A percentile compares a stretch with the other conserved stretches of the same genome.
phyloP scores from a whole-genome alignment of 2,888 invertebrate genomes.

The Auanema sp. region DNA sequence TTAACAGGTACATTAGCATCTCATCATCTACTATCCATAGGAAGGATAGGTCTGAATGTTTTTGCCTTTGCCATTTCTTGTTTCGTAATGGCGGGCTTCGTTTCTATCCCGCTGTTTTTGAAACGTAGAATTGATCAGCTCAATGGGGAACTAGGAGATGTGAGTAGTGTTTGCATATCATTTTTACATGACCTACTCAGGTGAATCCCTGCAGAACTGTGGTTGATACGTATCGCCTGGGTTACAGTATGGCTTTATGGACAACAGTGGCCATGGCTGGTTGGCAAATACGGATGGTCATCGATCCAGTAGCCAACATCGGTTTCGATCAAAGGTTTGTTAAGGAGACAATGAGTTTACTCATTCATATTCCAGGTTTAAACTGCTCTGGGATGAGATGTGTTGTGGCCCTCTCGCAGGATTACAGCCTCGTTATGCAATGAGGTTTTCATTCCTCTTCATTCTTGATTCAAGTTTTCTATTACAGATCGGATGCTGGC shows the following conservation, averaged over 20 bases:
- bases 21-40: constrained; percentile 30
- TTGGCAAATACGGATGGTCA: constrained; percentile 32
- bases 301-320: constrained; percentile 36
- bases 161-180: constrained; percentile 4
- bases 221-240: constrained; percentile 28
- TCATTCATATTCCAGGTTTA: not conserved
- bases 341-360: not conserved
- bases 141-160: constrained; percentile 20
- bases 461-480: not conserved
- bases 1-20: constrained; percentile 11
- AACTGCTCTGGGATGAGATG: constrained; percentile 16
- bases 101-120: constrained; percentile 36
- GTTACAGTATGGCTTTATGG: constrained; percentile 38
- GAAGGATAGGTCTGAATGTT: constrained; percentile 33
- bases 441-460: not conserved
- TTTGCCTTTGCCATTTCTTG: constrained; percentile 35
- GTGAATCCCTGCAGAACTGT: constrained; percentile 24
- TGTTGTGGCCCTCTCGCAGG: constrained; percentile 11
- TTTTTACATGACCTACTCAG: constrained; percentile 6
- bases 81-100: constrained; percentile 40
- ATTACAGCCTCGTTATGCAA: constrained; percentile 1
- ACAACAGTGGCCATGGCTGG: constrained; percentile 38
- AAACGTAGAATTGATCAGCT: constrained; percentile 34
- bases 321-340: constrained; percentile 28
- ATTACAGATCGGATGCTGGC: constrained; percentile 11